Percentiles rank a stretch among this genome's conserved stretches.
Evolutionary conservation across 2,797 vertebrate species (phyloP).

Genomic region (Eospalax fontanierii): DNA sequence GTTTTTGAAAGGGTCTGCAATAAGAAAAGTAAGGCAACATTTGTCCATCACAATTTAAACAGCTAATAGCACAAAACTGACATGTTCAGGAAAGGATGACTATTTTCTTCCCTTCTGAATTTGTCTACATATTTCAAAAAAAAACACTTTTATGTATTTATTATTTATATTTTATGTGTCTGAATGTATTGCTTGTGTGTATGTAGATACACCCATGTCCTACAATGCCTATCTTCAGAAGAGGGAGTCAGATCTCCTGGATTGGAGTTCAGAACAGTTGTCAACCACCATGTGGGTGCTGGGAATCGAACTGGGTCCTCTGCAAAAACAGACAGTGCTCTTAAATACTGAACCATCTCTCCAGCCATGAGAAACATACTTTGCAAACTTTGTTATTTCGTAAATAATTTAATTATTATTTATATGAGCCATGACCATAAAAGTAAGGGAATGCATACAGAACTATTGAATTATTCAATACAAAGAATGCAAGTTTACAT

Average conservation of each 20-base stretch:
- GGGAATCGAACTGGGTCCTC: no score
- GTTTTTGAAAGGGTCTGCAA: background rate
- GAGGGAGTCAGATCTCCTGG: no score
- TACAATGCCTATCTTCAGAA: no score
- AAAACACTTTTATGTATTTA: no score
- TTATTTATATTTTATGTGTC: no score
- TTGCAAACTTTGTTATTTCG: constrained; percentile 12
- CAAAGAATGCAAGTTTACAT: background rate
- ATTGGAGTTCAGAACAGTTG: no score
- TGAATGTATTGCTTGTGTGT: no score
- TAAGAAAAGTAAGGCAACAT: constrained; percentile 22
- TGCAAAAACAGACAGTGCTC: no score
- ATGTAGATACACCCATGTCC: no score
- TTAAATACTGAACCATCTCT: no score
- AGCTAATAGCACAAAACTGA: constrained; percentile 35
- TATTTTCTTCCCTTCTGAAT: background rate
- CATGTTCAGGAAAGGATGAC: background rate
- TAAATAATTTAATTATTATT: constrained; percentile 62
- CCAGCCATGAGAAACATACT: no score
- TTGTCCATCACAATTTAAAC: constrained; percentile 27
- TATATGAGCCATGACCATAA: constrained; percentile 64
- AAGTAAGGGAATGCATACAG: constrained; percentile 8
- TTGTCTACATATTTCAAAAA: constrained; percentile 45
- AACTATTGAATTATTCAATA: constrained; percentile 40
- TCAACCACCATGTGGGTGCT: no score